Base-by-base conservation (phyloP, 1,140 invertebrate species). In the Microplitis mediator region DNA sequence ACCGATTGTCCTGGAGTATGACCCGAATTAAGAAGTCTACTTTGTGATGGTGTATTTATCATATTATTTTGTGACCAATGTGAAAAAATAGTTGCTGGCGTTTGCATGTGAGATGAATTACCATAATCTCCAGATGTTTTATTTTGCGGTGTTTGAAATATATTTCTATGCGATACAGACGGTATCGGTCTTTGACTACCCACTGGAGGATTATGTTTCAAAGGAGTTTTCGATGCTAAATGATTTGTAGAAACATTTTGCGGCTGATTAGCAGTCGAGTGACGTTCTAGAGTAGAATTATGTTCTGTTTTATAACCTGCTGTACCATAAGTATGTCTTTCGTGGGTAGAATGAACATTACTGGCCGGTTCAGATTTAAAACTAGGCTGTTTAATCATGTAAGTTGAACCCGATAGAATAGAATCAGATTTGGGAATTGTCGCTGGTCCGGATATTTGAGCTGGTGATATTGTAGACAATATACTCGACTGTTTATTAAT, bases 71-170 rank as follows among this genome's bases (percentile, higher is more conserved):
- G 75, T 34, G 65, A 75, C 76, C 77, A 78, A 52, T 77, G 78
- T 34, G 76, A 79, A 16, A 79, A 79, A 65, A 81, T 77, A 16
- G 83, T 82, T 5, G 79, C 78, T 52, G 82, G 83, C 51, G 82
- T 85, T 70, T 81, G 74, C 2, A 65, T 58, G 58, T 69, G 51
- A 79, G 64, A 67, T 45, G 23, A 6, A n/a, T 79, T 6, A 69
- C 61, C 66, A 45, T 72, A 51, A 79, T 61, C 23, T 35, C 65
- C 6, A 56, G 39, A 0, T 75, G 39, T 39, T 74, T 82, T 82
- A 35, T 36, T 80, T 62, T 82, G 82, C 0, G 84, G 80, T 0
- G 86, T 86, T 72, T 81, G 78, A 72, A 81, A 83, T 56, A 86
- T 77, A 65, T 80, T 84, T 61, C 78, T 80, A 60, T 85, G 85